Percentiles rank a stretch among this genome's conserved stretches.
Evolutionary conservation across 2,797 vertebrate genomes (phyloP).

Genomic region (Pangasius sanitwongsei): DNA sequence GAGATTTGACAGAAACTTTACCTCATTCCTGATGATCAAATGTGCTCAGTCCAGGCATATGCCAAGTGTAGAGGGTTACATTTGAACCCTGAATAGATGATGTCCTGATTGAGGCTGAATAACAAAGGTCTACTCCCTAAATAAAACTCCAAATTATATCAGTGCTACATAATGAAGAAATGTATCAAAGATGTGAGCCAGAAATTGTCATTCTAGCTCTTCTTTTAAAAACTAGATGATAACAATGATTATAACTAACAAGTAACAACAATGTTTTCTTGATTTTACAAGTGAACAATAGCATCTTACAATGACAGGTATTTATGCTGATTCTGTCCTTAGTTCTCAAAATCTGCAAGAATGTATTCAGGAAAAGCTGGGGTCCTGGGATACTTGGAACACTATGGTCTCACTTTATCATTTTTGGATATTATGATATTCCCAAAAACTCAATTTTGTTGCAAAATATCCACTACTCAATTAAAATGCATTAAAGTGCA

Average conservation of each 20-base stretch:
- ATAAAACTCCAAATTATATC: not conserved
- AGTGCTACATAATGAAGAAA: not conserved
- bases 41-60: not conserved
- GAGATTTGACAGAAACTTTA: not conserved
- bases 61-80: not conserved
- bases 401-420: not conserved
- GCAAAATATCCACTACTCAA: not conserved
- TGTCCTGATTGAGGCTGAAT: not conserved
- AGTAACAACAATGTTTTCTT: not conserved
- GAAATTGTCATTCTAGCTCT: not conserved
- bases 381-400: not conserved
- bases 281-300: not conserved
- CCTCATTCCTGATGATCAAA: not conserved
- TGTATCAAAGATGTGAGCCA: not conserved
- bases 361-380: not conserved
- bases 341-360: not conserved
- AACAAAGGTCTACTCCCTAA: not conserved
- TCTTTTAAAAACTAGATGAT: not conserved
- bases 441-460: not conserved
- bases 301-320: not conserved
- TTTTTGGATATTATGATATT: not conserved
- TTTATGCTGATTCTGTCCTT: not conserved
- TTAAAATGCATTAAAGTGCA: not conserved
- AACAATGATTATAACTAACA: not conserved
- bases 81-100: not conserved